phyloP scores from a whole-genome alignment of 2,797 vertebrate species.

The Sebastes kiyomatsui region DNA sequence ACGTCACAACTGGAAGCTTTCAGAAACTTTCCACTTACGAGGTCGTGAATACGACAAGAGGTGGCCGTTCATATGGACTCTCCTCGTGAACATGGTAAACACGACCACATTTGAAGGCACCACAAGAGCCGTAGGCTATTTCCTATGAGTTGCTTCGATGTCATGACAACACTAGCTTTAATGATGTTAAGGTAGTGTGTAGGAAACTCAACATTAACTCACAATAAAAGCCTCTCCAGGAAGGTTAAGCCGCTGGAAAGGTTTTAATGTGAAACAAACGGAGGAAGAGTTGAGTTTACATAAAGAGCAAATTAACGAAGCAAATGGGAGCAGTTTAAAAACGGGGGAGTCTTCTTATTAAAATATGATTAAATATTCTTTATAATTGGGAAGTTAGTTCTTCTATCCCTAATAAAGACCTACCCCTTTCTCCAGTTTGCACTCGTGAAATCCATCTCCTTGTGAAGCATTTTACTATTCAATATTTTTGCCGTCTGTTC shows the following conservation, averaged over 20 bases:
- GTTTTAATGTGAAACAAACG: neutral
- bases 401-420: neutral
- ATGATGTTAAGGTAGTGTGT: neutral
- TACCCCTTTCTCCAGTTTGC: no score
- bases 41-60: no score
- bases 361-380: neutral
- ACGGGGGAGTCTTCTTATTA: neutral
- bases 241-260: neutral
- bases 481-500: neutral
- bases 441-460: neutral
- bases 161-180: neutral
- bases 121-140: no score
- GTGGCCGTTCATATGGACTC: no score
- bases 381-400: neutral
- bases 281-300: no score
- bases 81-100: no score
- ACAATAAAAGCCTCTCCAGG: neutral
- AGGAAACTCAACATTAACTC: neutral
- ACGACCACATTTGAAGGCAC: no score
- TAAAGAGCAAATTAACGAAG: neutral
- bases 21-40: no score
- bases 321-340: slow-evolving; percentile 1
- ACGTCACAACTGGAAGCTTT: no score
- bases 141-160: no score
- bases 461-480: neutral